Conservation (phyloP, 2,113 vertebrate genomes). For the Antennarius striatus region DNA sequence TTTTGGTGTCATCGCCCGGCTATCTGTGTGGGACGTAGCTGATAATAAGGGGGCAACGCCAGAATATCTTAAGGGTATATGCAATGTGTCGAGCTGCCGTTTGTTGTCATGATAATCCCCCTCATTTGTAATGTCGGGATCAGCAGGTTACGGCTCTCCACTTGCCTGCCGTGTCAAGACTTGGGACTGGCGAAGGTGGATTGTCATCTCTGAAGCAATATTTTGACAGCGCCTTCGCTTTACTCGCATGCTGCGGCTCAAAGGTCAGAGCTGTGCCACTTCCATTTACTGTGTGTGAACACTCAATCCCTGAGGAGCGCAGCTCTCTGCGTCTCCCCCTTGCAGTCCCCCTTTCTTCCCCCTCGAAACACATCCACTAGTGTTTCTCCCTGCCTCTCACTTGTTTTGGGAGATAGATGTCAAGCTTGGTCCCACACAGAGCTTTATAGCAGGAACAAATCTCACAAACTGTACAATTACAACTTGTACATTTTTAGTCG, state of each 20-base stretch:
- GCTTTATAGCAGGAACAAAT: constrained; percentile 50
- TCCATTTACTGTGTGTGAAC: constrained; percentile 80
- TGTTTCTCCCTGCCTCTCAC: constrained; percentile 49
- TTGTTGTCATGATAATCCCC: constrained; percentile 77
- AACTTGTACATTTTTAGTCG: constrained; percentile 52
- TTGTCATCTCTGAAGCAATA: constrained; percentile 83
- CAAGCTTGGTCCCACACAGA: constrained; percentile 54
- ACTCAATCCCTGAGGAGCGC: constrained; percentile 74
- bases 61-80: constrained; percentile 74
- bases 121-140: constrained; percentile 76
- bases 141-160: constrained; percentile 74
- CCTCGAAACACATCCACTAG: constrained; percentile 5
- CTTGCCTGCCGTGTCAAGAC: constrained; percentile 75
- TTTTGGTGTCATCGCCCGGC: constrained; percentile 43
- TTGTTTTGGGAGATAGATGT: constrained; percentile 69
- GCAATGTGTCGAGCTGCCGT: constrained; percentile 65
- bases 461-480: constrained; percentile 50
- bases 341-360: constrained; percentile 16
- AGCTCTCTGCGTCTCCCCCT: constrained; percentile 50
- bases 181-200: constrained; percentile 74
- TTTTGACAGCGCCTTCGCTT: constrained; percentile 82
- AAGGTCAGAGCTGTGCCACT: constrained; percentile 82
- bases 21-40: constrained; percentile 64
- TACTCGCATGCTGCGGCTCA: constrained; percentile 71
- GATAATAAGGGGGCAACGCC: constrained; percentile 70